These are phyloP conservation scores for Pelmatolapia mariae DNA, from an alignment of 2,113 vertebrate genomes.

Conservation along the genomic window DNA sequence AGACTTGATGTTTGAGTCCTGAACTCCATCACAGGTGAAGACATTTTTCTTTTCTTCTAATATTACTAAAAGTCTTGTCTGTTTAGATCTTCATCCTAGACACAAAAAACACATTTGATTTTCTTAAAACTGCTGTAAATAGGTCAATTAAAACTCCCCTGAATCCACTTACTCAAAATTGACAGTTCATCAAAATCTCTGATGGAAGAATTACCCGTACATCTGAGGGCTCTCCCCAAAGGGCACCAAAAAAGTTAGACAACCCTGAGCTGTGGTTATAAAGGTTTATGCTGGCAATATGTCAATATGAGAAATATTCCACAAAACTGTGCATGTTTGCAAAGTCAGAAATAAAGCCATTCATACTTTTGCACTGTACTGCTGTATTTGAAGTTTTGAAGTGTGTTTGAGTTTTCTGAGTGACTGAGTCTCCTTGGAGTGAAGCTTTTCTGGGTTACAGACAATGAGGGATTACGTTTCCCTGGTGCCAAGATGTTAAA, in stretches of 20 bases:
- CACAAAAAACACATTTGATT: neutral
- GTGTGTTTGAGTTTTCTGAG: neutral
- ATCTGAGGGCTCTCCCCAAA: neutral
- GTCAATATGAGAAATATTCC: neutral
- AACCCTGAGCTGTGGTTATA: neutral
- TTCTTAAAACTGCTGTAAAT: neutral
- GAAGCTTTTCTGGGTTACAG: conserved; percentile 56
- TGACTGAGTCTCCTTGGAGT: conserved; percentile 9
- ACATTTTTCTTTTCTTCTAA: neutral
- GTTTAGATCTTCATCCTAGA: neutral
- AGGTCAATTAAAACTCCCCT: neutral
- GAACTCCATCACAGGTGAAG: neutral
- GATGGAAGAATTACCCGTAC: neutral
- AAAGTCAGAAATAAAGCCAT: neutral
- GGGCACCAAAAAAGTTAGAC: neutral
- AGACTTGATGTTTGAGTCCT: neutral
- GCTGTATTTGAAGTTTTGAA: neutral
- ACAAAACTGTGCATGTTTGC: neutral
- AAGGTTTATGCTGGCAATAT: neutral
- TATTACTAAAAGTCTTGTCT: neutral
- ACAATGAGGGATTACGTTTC: conserved; percentile 34
- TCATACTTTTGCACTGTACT: neutral
- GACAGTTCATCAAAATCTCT: neutral
- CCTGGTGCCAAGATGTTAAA: conserved; percentile 35
- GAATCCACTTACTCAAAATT: neutral